Conservation (phyloP, 2,113 vertebrate genomes). For the Toxotes jaculatrix region DNA sequence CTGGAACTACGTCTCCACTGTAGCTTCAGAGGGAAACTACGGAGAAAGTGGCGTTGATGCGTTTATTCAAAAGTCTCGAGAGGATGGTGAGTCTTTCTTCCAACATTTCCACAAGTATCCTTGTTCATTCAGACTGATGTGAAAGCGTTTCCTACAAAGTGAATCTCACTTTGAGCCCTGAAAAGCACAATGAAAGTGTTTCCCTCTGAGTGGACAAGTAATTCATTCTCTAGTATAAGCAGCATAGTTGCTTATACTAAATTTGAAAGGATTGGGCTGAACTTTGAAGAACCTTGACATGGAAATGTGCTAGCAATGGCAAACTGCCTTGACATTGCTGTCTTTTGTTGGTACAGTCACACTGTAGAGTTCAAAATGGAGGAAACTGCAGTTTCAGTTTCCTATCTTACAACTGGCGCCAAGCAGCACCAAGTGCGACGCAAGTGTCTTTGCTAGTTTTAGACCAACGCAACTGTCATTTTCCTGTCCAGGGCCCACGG, state of each 20-base stretch:
- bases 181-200: not conserved
- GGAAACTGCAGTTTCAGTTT: not conserved
- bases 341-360: not conserved
- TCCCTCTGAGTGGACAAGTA: not conserved
- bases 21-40: slow-evolving; percentile 96
- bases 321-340: not conserved
- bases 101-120: slow-evolving; percentile 8
- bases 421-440: too few species aligned
- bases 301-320: not conserved
- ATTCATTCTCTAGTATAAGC: not conserved
- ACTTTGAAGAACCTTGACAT: not conserved
- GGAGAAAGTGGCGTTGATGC: slow-evolving; percentile 96
- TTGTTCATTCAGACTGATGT: not conserved
- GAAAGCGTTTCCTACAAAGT: not conserved
- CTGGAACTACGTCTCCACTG: slow-evolving; percentile 97
- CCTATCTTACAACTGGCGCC: not conserved
- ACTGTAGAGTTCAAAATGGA: not conserved
- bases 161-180: slow-evolving; percentile 7
- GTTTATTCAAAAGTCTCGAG: slow-evolving; percentile 95
- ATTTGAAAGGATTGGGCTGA: too few species aligned
- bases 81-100: slow-evolving; percentile 89
- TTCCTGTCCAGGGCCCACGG: too few species aligned
- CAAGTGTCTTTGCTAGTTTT: too few species aligned
- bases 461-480: too few species aligned
- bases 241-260: too few species aligned